Evolutionary conservation across 1,140 invertebrate species (phyloP).

Genomic region (Halictus rubicundus): DNA sequence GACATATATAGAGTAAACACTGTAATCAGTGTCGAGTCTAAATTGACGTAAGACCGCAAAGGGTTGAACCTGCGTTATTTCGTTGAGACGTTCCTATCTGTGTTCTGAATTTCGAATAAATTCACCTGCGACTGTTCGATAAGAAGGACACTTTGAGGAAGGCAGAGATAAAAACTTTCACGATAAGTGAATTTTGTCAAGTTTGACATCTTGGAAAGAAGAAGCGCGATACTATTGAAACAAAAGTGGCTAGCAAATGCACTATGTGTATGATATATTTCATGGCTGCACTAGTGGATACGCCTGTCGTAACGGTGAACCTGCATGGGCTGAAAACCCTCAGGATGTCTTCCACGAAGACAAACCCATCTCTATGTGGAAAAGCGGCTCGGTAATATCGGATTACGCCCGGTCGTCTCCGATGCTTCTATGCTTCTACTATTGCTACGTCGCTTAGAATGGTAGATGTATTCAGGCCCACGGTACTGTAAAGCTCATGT

Average conservation of each 20-base stretch:
- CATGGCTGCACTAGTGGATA: slow-evolving; percentile 35
- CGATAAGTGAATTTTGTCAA: too few species aligned
- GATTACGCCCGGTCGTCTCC: slow-evolving; percentile 68
- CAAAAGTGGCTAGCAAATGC: not conserved
- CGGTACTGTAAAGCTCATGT: slow-evolving; percentile 36
- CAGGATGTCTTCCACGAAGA: slow-evolving; percentile 51
- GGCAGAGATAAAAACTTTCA: too few species aligned
- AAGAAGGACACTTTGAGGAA: too few species aligned
- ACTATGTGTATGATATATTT: slow-evolving; percentile 20
- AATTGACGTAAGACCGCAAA: too few species aligned
- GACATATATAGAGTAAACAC: too few species aligned
- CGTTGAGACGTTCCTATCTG: too few species aligned
- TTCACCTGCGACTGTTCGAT: too few species aligned
- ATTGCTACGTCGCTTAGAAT: slow-evolving; percentile 53
- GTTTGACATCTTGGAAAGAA: not conserved
- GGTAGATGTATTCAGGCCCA: slow-evolving; percentile 36
- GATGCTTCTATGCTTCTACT: slow-evolving; percentile 51
- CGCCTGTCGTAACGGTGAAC: slow-evolving; percentile 45
- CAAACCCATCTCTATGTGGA: slow-evolving; percentile 50
- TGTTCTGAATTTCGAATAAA: too few species aligned
- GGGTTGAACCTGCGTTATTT: too few species aligned
- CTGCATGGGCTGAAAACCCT: slow-evolving; percentile 54
- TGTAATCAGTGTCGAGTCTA: too few species aligned
- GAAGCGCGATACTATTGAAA: not conserved
- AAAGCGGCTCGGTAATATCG: slow-evolving; percentile 74